Percentiles rank a stretch among this genome's conserved stretches.
Evolutionary conservation across 2,888 invertebrate genomes (phyloP).

Genomic region (Lampropteryx suffumata): DNA sequence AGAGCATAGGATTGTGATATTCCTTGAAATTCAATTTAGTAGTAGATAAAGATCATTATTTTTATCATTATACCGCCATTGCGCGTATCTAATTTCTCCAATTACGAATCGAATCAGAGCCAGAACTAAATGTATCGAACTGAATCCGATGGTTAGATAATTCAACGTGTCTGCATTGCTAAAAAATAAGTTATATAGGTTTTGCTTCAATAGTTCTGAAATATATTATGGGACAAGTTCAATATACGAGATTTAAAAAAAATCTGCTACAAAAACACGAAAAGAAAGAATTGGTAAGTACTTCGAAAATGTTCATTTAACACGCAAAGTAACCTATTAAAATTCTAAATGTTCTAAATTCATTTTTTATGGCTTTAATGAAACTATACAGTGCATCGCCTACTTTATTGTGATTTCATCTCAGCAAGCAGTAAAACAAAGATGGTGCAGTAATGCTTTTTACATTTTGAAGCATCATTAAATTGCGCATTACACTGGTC

Average conservation of each 20-base stretch:
- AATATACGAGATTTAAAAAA: no score
- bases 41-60: constrained; percentile 37
- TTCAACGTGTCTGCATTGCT: constrained; percentile 26
- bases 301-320: no score
- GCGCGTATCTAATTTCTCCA: constrained; percentile 56
- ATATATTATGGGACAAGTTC: no score
- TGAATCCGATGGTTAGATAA: constrained; percentile 44
- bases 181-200: background rate
- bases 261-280: no score
- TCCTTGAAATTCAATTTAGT: constrained; percentile 10
- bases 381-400: constrained; percentile 34
- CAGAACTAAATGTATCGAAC: constrained; percentile 53
- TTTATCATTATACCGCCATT: constrained; percentile 50
- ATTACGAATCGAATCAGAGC: constrained; percentile 52
- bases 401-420: constrained; percentile 50
- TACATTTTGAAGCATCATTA: constrained; percentile 80
- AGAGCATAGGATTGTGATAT: no score
- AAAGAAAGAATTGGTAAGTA: no score
- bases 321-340: no score
- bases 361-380: background rate
- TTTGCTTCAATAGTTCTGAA: no score
- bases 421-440: constrained; percentile 65
- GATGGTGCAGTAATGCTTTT: constrained; percentile 78
- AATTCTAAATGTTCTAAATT: no score
- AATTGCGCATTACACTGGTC: constrained; percentile 74